Base-by-base conservation (phyloP, 2,113 vertebrate genomes). In the Phalacrocorax pelagicus region DNA sequence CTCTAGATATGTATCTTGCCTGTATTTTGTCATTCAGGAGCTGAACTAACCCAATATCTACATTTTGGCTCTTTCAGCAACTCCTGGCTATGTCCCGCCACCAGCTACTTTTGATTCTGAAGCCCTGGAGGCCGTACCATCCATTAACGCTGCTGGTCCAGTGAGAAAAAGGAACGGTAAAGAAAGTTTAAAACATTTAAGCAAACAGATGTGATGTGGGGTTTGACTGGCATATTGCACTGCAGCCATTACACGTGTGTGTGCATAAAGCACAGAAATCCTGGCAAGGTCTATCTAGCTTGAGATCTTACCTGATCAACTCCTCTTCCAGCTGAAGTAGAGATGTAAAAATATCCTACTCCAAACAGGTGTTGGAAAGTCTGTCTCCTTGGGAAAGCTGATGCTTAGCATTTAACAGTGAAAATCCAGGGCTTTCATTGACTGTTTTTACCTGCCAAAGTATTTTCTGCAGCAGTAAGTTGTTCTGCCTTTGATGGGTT, bases 91-190 rank as follows among this genome's bases (percentile, higher is more conserved):
- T 87, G 94, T 98, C 63, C 99, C 99, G 86, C 99, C 99, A 66
- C 97, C 98, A 66, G 99, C 99, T 88, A 98, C 98, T 92, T 99
- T 99, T 98, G 99, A 99, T 81, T 98, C 98, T 80, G 99, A 99
- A 83, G 97, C 91, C 86, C 38, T 92, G 6, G 99, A 99, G 26
- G 90, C 87, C 0, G 14, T 57, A 30, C 86, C 97, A 8, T 46
- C 95, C 9, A 12, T 79, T 11, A 86, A n/a, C 92, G 88, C 98
- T 44, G 40, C 91, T 77, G 93, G 97, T 94, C 93, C 98, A 84
- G 82, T 32, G 17, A 99, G 97, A 94, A 99, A 98, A 96, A 97
- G 74, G 94, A 97, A 98, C 96, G 98, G 99, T 99, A 97, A 97
- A 55, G 29, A 59, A 73, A 86, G 65, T 46, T 67, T 44, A 23